phyloP scores from a whole-genome alignment of 2,888 invertebrate genomes.

The Cephus nigrinus region DNA sequence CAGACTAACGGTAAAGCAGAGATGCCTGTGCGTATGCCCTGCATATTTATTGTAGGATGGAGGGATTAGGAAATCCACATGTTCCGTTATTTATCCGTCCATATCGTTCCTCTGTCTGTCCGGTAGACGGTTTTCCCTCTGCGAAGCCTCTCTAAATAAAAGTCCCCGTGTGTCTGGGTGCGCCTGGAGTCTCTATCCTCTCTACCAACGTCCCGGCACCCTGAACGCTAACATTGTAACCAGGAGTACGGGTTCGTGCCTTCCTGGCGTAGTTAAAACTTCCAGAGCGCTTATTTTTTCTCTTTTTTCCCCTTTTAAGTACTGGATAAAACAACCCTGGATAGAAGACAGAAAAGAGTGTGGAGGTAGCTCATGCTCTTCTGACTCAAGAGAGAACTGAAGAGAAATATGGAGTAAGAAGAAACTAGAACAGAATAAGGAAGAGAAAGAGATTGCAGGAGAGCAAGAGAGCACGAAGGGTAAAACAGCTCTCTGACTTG shows the following conservation, averaged over 20 bases:
- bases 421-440: conserved; percentile 20
- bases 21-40: too few relatives aligned
- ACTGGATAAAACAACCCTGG: conserved; percentile 1
- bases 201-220: conserved; percentile 8
- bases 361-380: conserved; percentile 13
- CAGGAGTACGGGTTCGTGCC: conserved; percentile 44
- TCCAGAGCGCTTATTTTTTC: conserved; percentile 17
- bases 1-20: too few relatives aligned
- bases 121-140: conserved; percentile 30
- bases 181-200: background rate
- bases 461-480: conserved; percentile 1
- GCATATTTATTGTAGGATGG: background rate
- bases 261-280: conserved; percentile 48
- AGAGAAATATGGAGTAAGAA: conserved; percentile 7
- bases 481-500: background rate
- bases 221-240: conserved; percentile 19
- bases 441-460: background rate
- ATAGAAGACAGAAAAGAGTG: conserved; percentile 4
- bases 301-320: background rate
- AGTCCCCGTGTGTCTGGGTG: conserved; percentile 23
- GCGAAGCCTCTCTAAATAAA: conserved; percentile 44
- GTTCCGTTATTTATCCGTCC: conserved; percentile 48
- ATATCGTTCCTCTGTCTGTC: conserved; percentile 50
- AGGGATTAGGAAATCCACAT: conserved; percentile 35
- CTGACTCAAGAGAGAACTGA: conserved; percentile 3